Conservation (phyloP, 2,797 vertebrate genomes). For the Miopithecus talapoin region DNA sequence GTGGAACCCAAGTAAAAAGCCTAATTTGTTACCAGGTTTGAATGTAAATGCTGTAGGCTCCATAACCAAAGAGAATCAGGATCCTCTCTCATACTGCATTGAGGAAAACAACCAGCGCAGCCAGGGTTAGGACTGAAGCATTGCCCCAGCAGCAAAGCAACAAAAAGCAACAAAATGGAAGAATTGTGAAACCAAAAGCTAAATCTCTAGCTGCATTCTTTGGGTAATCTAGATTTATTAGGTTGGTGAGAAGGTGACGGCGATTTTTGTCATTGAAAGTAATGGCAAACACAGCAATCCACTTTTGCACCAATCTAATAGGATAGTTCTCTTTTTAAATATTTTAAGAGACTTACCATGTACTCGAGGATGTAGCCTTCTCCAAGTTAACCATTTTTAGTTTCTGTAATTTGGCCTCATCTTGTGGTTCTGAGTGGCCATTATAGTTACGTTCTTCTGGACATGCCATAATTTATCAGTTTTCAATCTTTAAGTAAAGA, state of each 20-base stretch:
- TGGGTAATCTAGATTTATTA: background rate
- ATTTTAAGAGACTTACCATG: background rate
- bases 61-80: background rate
- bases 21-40: background rate
- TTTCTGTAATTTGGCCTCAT: background rate
- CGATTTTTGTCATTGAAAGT: too few species aligned
- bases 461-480: background rate
- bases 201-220: too few species aligned
- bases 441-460: background rate
- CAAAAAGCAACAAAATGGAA: background rate
- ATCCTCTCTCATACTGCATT: background rate
- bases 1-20: background rate
- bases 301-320: background rate
- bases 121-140: background rate
- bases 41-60: background rate
- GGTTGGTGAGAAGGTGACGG: too few species aligned
- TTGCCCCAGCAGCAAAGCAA: background rate
- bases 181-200: fast-evolving
- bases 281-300: too few species aligned
- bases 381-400: background rate
- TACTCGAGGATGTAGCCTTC: background rate
- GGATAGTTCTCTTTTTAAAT: background rate
- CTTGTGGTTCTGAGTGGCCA: background rate
- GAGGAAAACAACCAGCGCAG: background rate
- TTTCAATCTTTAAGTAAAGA: background rate